phyloP scores from a whole-genome alignment of 2,113 vertebrate genomes.

The Prinia subflava region DNA sequence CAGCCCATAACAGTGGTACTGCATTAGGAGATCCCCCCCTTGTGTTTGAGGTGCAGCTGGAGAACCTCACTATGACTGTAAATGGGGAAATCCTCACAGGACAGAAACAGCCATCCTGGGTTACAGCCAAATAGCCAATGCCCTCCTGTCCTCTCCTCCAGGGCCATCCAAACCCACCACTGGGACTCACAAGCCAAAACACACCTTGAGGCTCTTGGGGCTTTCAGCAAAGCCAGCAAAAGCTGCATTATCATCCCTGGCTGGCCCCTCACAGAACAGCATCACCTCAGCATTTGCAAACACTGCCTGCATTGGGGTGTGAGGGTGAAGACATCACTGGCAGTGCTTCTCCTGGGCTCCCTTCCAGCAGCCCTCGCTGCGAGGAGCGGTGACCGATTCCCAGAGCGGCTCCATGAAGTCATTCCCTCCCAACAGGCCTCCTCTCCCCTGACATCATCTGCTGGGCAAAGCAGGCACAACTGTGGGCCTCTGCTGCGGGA shows the following conservation, averaged over 20 bases:
- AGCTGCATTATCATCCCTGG: not conserved
- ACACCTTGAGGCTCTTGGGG: not conserved
- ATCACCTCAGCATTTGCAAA: not conserved
- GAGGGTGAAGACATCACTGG: constrained; percentile 47
- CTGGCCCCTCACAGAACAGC: not conserved
- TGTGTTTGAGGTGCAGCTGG: not conserved
- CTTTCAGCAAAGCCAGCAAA: not conserved
- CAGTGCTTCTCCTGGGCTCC: not conserved
- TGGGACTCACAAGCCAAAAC: not conserved
- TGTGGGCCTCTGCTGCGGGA: not conserved
- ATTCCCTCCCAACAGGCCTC: not conserved
- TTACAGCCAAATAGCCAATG: not conserved
- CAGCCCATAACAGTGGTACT: not conserved
- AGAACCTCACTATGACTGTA: not conserved
- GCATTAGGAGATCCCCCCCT: not conserved
- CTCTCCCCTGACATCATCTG: not conserved
- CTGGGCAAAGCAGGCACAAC: not conserved
- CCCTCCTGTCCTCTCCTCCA: not conserved
- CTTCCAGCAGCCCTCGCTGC: not conserved
- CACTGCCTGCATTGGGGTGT: not conserved
- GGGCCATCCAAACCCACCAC: not conserved
- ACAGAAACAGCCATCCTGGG: not conserved
- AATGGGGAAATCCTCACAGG: not conserved
- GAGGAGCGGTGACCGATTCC: not conserved
- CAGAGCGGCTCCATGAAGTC: not conserved